Conservation (phyloP, 2,113 vertebrate species). For the Cynocephalus volans region DNA sequence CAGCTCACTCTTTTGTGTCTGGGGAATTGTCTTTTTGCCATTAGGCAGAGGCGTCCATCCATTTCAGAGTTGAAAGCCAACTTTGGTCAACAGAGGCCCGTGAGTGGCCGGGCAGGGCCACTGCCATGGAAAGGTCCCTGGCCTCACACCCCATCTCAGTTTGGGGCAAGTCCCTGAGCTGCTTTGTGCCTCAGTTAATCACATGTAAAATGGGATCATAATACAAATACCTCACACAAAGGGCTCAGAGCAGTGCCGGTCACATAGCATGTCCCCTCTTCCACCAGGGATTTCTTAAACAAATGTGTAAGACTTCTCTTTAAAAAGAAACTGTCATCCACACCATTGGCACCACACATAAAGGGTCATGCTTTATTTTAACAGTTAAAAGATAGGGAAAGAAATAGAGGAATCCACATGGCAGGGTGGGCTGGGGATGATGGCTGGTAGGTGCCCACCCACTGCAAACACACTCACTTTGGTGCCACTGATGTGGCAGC, state of each 20-base stretch:
- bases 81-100: neutral
- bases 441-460: neutral
- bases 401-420: neutral
- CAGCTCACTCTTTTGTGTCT: neutral
- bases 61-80: neutral
- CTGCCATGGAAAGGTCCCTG: neutral
- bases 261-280: no score
- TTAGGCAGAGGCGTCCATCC: neutral
- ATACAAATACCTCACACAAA: neutral
- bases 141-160: neutral
- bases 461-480: neutral
- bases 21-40: neutral
- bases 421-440: neutral
- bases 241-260: neutral
- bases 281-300: neutral
- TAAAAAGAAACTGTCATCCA: neutral
- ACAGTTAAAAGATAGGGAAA: neutral
- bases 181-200: neutral
- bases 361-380: neutral
- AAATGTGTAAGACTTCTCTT: neutral
- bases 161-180: neutral
- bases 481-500: neutral
- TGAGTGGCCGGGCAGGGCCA: neutral
- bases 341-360: neutral
- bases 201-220: neutral